Evolutionary conservation across 2,888 invertebrate genomes (phyloP), one percentile per base, ranked within the genome.

Genomic region (Meteorus cinctellus): DNA sequence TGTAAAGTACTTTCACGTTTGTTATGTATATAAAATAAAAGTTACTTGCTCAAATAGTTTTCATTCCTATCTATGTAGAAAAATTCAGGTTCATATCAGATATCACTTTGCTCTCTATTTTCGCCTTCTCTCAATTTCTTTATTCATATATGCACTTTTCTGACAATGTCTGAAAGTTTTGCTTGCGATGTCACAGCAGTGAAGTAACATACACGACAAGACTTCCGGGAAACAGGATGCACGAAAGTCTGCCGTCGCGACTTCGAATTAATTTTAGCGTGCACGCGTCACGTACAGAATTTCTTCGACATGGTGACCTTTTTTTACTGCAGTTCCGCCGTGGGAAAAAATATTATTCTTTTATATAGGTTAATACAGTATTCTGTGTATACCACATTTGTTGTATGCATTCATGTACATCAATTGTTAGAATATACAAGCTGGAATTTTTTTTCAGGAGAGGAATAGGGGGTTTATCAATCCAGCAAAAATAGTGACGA

Each of bases 201-300:
- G 41, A 31, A 72, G 68, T 67, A 65, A 69, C 72, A 71, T 71
- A 69, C 55, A 31, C 62, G 65, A 65, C 65, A 29, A 66, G 74
- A 72, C 69, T 76, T 78, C 71, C 74, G 73, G 34, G 6, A 59
- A 63, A 60, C 66, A 60, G 45, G 65, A 51, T 36, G 48, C 71
- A 66, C 65, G 68, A 68, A 69, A 69, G 29, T 55, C 45, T 72
- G 75, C 1, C 55, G 55, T 76, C 71, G 62, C 73, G 78, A 79
- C 78, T 79, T 78, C 67, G 78, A 76, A 79, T 79, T 79, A 79
- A 70, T 79, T 79, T 78, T 19, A 31, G n/a, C 51, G 55, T 77
- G 36, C 74, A 45, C 59, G 5, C 66, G 66, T 66, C 66, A 66
- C 19, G 19, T 48, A n/a, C 10, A 19, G 8, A 55, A 19, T 55